Percentiles rank a stretch among this genome's conserved stretches.
Conservation (phyloP, 2,113 vertebrate species). For the Nothobranchius furzeri region DNA sequence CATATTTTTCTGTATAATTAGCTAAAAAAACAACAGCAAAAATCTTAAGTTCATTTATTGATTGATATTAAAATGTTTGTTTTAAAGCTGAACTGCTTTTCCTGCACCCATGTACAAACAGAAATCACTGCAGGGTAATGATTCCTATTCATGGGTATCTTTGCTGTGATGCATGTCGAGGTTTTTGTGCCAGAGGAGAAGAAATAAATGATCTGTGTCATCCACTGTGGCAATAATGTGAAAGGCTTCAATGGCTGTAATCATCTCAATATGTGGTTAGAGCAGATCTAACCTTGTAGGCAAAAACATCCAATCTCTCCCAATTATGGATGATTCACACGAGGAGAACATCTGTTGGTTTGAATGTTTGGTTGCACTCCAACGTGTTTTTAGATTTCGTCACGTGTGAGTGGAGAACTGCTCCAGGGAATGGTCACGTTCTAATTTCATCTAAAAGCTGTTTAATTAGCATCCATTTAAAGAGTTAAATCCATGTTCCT, state of each 20-base stretch:
- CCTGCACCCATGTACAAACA: not conserved
- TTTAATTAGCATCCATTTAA: constrained; percentile 40
- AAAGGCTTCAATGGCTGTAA: constrained; percentile 4
- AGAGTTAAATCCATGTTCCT: constrained; percentile 23
- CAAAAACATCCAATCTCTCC: not conserved
- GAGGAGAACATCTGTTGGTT: not conserved
- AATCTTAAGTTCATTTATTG: too few relatives aligned
- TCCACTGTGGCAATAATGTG: not conserved
- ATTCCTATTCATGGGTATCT: not conserved
- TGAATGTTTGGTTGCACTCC: not conserved
- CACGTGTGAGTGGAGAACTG: not conserved
- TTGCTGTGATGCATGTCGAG: not conserved
- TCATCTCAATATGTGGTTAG: constrained; percentile 6
- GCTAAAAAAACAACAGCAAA: too few relatives aligned
- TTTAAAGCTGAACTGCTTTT: too few relatives aligned
- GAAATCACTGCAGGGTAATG: not conserved
- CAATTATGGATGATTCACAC: not conserved
- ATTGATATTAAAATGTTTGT: too few relatives aligned
- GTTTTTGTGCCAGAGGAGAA: not conserved
- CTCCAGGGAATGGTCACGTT: not conserved
- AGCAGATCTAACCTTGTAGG: not conserved
- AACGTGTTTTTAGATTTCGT: not conserved
- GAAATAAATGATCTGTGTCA: not conserved
- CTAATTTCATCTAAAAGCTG: constrained; percentile 20
- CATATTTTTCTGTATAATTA: too few relatives aligned